These are phyloP conservation scores for Epinotia nisella DNA, from an alignment of 2,888 invertebrate genomes.

Conservation along the genomic window DNA sequence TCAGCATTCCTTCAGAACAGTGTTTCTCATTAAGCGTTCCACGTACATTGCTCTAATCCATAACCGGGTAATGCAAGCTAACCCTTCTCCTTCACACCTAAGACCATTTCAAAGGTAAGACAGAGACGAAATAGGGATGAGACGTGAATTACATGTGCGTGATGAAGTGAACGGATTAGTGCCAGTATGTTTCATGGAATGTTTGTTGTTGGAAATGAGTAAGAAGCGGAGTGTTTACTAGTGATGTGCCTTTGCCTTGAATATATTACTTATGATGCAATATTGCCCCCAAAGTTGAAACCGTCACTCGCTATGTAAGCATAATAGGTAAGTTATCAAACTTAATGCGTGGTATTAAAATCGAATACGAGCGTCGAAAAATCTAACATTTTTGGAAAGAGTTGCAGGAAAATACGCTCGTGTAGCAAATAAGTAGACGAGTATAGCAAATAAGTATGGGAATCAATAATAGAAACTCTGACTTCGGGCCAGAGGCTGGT, in stretches of 20 bases:
- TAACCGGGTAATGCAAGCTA: constrained; percentile 17
- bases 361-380: too few relatives aligned
- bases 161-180: constrained; percentile 33
- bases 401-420: too few relatives aligned
- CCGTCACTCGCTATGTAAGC: too few relatives aligned
- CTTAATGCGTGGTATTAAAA: too few relatives aligned
- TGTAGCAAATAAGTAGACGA: too few relatives aligned
- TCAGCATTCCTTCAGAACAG: background rate
- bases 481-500: too few relatives aligned
- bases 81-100: constrained; percentile 16
- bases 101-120: background rate
- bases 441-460: too few relatives aligned
- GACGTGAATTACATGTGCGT: constrained; percentile 29
- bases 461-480: too few relatives aligned
- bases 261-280: background rate
- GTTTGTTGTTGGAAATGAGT: constrained; percentile 9
- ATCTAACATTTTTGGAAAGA: too few relatives aligned
- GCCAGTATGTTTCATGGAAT: background rate
- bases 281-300: background rate
- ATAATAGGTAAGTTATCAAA: too few relatives aligned
- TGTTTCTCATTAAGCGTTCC: constrained; percentile 16
- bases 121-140: constrained; percentile 24
- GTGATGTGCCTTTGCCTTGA: background rate
- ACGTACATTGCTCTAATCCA: constrained; percentile 27
- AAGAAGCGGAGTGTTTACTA: background rate